Evolutionary conservation across 2,113 vertebrate species (phyloP), one percentile per base, ranked within the genome.

Genomic region (Sigmodon hispidus): DNA sequence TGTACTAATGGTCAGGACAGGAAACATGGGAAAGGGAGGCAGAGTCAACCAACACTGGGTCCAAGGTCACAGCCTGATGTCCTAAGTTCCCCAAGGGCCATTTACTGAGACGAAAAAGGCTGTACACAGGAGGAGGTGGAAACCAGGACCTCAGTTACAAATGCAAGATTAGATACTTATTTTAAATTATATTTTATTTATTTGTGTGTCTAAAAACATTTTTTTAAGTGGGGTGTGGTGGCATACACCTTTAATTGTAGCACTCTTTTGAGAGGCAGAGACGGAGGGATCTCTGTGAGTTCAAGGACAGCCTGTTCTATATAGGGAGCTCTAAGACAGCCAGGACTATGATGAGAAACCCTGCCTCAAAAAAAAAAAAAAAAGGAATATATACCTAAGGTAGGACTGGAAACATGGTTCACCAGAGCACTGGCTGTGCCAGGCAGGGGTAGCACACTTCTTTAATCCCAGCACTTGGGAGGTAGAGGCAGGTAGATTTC

Each of bases 381-480:
- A n/a, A n/a, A n/a, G n/a, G n/a, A n/a, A n/a, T n/a, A n/a, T n/a
- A n/a, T n/a, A n/a, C n/a, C n/a, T n/a, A n/a, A n/a, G n/a, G n/a
- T n/a, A n/a, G n/a, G n/a, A n/a, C n/a, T n/a, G n/a, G n/a, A n/a
- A n/a, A n/a, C n/a, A n/a, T n/a, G n/a, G n/a, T n/a, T n/a, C n/a
- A n/a, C n/a, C n/a, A n/a, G n/a, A 29, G 29, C 31, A 34, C 63
- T 65, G 63, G 63, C 12, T 65, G 4, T 65, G 4, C 4, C 63
- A 65, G 63, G 63, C 1, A 0, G 67, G 24, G 79, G 12, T 8
- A 1, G 52, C 0, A 1, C 55, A 61, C 0, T 1, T 1, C n/a
- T 83, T 61, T 61, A 26, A 24, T 29, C 19, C 21, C 5, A 55
- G 77, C 77, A n/a, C 77, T 80, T 1, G 5, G 80, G 80, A 61